Evolutionary conservation across 2,888 invertebrate genomes (phyloP).

Genomic region (Platycheirus rosarum): DNA sequence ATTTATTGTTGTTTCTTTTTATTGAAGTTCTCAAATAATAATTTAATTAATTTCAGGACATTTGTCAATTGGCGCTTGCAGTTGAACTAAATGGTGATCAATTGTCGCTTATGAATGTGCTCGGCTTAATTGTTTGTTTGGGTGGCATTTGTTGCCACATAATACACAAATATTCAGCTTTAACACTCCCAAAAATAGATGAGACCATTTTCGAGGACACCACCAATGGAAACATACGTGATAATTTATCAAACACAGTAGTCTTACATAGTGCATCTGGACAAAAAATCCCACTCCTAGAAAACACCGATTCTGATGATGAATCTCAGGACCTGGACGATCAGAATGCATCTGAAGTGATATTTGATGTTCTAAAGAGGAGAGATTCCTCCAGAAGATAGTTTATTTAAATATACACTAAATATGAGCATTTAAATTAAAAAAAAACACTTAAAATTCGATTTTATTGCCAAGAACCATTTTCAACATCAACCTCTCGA

Average conservation of each 20-base stretch:
- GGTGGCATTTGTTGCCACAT: constrained; percentile 94
- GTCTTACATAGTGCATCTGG: constrained; percentile 76
- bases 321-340: constrained; percentile 82
- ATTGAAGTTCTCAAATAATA: no score
- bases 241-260: constrained; percentile 53
- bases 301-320: constrained; percentile 82
- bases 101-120: constrained; percentile 90
- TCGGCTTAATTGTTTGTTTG: constrained; percentile 94
- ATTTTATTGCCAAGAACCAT: constrained; percentile 28
- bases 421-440: constrained; percentile 10
- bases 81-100: constrained; percentile 93
- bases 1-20: no score
- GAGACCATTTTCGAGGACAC: constrained; percentile 76
- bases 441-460: constrained; percentile 3
- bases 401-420: constrained; percentile 25
- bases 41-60: constrained; percentile 94
- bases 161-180: constrained; percentile 85
- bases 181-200: constrained; percentile 76
- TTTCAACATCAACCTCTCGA: constrained; percentile 35
- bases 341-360: constrained; percentile 83
- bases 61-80: constrained; percentile 94
- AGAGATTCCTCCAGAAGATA: constrained; percentile 80
- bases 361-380: constrained; percentile 85
- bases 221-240: constrained; percentile 75
- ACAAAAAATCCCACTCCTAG: constrained; percentile 80